A percentile compares a stretch with the other conserved stretches of the same genome.
phyloP scores from a whole-genome alignment of 2,888 invertebrate genomes.

The Trimorus sp. region DNA sequence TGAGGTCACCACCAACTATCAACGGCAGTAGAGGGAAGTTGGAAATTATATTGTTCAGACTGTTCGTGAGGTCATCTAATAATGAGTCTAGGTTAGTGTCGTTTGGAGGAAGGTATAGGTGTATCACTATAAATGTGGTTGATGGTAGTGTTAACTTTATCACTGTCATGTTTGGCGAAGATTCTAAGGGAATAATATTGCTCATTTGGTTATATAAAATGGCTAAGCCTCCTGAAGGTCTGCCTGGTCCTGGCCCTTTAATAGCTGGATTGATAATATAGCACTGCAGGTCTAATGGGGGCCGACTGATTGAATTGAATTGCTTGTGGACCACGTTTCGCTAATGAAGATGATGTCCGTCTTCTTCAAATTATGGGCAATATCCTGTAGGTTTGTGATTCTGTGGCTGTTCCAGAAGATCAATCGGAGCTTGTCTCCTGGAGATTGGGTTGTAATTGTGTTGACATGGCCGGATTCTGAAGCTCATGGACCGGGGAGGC shows the following conservation, averaged over 20 bases:
- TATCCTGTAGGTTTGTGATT: neutral
- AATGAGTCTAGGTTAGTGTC: neutral
- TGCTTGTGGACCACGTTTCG: neutral
- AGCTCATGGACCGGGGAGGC: no score
- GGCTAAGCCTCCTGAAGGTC: neutral
- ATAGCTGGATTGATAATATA: neutral
- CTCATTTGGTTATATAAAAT: constrained; percentile 3
- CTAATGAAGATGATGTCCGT: neutral
- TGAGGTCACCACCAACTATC: neutral
- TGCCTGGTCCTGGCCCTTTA: neutral
- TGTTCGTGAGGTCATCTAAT: neutral
- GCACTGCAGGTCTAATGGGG: neutral
- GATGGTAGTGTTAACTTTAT: neutral
- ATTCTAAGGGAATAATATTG: neutral
- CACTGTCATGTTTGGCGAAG: neutral
- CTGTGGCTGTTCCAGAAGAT: constrained; percentile 1
- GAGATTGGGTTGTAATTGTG: no score
- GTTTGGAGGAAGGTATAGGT: neutral
- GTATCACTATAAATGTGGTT: neutral
- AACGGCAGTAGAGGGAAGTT: neutral
- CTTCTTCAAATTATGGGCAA: neutral
- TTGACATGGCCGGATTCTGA: no score
- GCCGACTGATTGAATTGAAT: neutral
- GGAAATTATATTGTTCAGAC: neutral
- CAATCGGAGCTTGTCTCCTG: neutral